phyloP scores from a whole-genome alignment of 2,888 invertebrate genomes.

The Griposia aprilina region DNA sequence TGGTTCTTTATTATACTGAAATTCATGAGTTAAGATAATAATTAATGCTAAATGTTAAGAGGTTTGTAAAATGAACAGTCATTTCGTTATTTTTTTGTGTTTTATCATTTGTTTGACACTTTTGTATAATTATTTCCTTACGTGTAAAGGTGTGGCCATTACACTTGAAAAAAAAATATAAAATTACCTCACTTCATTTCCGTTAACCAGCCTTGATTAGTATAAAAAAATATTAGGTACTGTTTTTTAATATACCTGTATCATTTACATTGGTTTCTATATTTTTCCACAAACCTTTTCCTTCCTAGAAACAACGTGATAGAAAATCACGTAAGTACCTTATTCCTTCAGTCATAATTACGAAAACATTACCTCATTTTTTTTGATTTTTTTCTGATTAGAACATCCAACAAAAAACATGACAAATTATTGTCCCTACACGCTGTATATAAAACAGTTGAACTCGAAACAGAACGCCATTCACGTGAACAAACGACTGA shows the following conservation, averaged over 20 bases:
- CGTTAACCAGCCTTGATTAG: no score
- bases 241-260: not conserved
- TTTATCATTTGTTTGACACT: no score
- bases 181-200: not conserved
- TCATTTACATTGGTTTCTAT: not conserved
- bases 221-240: not conserved
- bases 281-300: not conserved
- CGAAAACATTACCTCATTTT: not conserved
- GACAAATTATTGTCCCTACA: not conserved
- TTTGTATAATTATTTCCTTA: no score
- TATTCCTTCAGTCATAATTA: not conserved
- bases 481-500: constrained; percentile 35
- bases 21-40: constrained; percentile 26
- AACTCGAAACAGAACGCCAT: constrained; percentile 24
- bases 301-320: not conserved
- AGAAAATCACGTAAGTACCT: not conserved
- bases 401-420: not conserved
- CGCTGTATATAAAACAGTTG: not conserved
- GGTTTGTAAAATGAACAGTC: not conserved
- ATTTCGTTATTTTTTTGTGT: not conserved
- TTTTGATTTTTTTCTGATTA: not conserved
- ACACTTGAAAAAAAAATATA: not conserved
- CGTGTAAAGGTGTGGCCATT: not conserved
- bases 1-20: constrained; percentile 25
- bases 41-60: constrained; percentile 10